A percentile compares a stretch with the other conserved stretches of the same genome.
phyloP scores from a whole-genome alignment of 2,113 vertebrate genomes.

The Sitta europaea region DNA sequence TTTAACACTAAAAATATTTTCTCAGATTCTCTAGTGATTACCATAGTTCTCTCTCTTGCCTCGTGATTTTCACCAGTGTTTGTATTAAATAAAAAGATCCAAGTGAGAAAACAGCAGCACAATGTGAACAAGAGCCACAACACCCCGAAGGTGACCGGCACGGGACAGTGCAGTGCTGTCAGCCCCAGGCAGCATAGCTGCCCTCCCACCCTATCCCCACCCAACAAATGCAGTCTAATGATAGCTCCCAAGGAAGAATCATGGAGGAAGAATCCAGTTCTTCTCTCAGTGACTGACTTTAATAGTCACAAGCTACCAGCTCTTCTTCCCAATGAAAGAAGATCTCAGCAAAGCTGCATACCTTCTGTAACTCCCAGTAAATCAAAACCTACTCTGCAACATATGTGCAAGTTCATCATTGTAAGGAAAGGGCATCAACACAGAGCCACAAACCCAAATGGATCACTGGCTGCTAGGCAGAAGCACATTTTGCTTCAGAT shows the following conservation, averaged over 20 bases:
- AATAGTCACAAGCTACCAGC: not conserved
- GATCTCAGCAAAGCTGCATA: not conserved
- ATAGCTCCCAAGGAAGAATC: not conserved
- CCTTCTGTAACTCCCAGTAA: not conserved
- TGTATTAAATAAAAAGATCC: not conserved
- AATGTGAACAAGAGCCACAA: not conserved
- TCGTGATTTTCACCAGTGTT: not conserved
- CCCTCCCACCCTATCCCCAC: not conserved
- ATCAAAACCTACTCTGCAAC: not conserved
- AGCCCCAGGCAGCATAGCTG: not conserved
- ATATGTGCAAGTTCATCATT: not conserved
- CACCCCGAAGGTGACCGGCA: fast-evolving
- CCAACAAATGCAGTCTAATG: not conserved
- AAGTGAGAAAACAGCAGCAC: not conserved
- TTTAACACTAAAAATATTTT: not conserved
- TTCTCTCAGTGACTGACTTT: not conserved
- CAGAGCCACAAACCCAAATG: not conserved
- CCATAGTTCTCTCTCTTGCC: not conserved
- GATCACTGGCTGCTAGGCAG: not conserved
- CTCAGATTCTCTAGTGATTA: not conserved
- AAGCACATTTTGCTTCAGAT: not conserved
- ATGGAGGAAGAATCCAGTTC: not conserved
- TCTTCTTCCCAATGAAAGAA: not conserved
- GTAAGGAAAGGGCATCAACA: not conserved
- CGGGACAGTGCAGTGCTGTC: fast-evolving